Evolutionary conservation across 2,113 vertebrate species (phyloP).

Genomic region (Cariama cristata): DNA sequence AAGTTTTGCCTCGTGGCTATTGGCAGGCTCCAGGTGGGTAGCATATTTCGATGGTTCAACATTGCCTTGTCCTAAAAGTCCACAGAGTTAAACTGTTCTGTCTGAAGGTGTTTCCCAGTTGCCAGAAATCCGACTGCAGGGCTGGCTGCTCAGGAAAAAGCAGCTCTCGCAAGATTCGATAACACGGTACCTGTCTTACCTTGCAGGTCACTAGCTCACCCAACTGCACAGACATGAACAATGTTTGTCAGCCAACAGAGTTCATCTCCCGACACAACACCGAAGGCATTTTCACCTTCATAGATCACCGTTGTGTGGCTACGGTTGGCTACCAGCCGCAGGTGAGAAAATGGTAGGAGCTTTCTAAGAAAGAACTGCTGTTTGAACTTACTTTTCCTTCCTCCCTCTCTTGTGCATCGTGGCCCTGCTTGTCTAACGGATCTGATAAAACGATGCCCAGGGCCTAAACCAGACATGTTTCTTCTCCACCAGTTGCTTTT

Average conservation of each 20-base stretch:
- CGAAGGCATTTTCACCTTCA: constrained; percentile 92
- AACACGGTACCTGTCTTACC: rapidly evolving
- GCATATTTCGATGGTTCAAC: not conserved
- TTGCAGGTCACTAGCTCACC: constrained; percentile 92
- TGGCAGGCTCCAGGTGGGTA: constrained; percentile 90
- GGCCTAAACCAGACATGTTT: not conserved
- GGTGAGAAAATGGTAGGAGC: constrained; percentile 64
- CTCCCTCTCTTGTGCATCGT: rapidly evolving
- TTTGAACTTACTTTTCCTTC: not conserved
- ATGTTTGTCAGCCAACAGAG: constrained; percentile 88
- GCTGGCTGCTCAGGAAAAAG: not conserved
- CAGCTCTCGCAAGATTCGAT: rapidly evolving
- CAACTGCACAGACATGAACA: constrained; percentile 86
- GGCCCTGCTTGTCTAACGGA: not conserved
- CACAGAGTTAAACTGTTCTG: rapidly evolving
- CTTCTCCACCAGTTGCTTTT: not conserved
- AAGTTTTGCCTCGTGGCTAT: constrained; percentile 97
- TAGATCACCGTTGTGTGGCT: constrained; percentile 92
- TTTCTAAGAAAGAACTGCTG: rapidly evolving
- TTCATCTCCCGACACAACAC: constrained; percentile 97
- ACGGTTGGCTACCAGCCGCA: constrained; percentile 94
- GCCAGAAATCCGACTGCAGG: rapidly evolving
- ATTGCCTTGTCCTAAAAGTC: rapidly evolving
- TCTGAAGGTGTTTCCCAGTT: rapidly evolving
- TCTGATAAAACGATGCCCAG: not conserved